A percentile compares a stretch with the other conserved stretches of the same genome.
Evolutionary conservation across 2,888 invertebrate genomes (phyloP).

Genomic region (Patella ulyssiponensis): DNA sequence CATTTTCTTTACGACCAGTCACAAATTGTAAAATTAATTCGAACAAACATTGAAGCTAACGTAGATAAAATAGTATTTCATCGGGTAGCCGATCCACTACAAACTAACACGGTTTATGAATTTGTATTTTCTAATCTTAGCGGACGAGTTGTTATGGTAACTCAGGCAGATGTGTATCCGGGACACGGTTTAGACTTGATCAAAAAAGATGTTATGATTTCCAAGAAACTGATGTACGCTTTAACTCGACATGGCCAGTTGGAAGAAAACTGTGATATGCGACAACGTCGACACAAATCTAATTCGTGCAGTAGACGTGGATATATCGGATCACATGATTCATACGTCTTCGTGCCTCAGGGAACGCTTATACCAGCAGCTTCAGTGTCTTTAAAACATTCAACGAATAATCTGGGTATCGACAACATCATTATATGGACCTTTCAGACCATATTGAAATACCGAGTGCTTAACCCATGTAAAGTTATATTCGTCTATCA

Average conservation of each 20-base stretch:
- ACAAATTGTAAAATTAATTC: background rate
- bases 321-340: constrained; percentile 23
- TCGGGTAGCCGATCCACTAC: too few relatives aligned
- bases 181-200: constrained; percentile 18
- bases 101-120: background rate
- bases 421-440: constrained; percentile 22
- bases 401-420: constrained; percentile 10
- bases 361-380: background rate
- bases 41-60: background rate
- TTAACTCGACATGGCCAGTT: constrained; percentile 19
- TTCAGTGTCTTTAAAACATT: background rate
- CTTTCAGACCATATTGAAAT: constrained; percentile 15
- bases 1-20: constrained; percentile 19
- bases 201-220: background rate
- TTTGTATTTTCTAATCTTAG: constrained; percentile 16
- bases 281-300: background rate
- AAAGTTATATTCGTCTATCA: constrained; percentile 23
- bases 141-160: constrained; percentile 22
- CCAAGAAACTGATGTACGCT: constrained; percentile 20
- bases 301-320: background rate
- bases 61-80: too few relatives aligned
- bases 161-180: constrained; percentile 24
- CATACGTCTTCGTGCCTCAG: constrained; percentile 20
- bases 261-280: constrained; percentile 23
- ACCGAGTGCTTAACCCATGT: constrained; percentile 26